Percentiles rank a stretch among this genome's conserved stretches.
phyloP scores from a whole-genome alignment of 2,888 invertebrate species.

The Parelbella ahira region DNA sequence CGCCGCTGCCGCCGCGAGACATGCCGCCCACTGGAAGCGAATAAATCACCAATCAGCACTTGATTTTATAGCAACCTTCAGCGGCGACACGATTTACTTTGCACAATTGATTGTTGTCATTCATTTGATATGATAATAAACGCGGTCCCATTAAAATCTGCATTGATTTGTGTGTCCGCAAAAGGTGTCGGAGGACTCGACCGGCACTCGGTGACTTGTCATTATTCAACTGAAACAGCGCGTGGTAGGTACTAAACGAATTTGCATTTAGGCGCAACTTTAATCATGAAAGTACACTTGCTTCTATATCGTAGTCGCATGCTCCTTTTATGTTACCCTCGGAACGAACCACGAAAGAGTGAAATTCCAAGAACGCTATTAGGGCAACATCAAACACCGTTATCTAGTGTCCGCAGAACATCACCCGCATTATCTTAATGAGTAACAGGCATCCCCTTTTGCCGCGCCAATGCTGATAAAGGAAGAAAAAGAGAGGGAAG shows the following conservation, averaged over 20 bases:
- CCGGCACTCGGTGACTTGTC: not conserved
- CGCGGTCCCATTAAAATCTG: conserved; percentile 7
- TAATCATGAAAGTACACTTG: conserved; percentile 14
- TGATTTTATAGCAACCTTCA: conserved; percentile 11
- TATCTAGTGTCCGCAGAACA: conserved; percentile 55
- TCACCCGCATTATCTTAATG: conserved; percentile 55
- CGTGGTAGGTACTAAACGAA: not conserved
- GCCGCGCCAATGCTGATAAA: conserved; percentile 36
- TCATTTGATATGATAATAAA: conserved; percentile 5
- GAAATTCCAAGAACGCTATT: conserved; percentile 35
- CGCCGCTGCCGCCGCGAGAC: conserved; percentile 86
- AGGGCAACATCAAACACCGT: conserved; percentile 41
- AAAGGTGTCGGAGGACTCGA: not conserved
- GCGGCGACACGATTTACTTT: conserved; percentile 1
- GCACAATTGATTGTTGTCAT: conserved; percentile 8
- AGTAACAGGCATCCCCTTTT: conserved; percentile 45
- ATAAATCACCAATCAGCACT: conserved; percentile 27
- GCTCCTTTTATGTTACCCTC: conserved; percentile 34
- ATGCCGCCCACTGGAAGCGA: conserved; percentile 90
- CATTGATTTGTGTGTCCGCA: conserved; percentile 1
- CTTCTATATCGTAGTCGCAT: conserved; percentile 22
- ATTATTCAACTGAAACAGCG: not conserved
- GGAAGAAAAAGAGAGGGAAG: conserved; percentile 32
- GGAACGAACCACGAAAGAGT: conserved; percentile 31
- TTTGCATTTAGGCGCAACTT: not conserved